Conservation (phyloP, 2,113 vertebrate species). For the Macrotis lagotis region DNA sequence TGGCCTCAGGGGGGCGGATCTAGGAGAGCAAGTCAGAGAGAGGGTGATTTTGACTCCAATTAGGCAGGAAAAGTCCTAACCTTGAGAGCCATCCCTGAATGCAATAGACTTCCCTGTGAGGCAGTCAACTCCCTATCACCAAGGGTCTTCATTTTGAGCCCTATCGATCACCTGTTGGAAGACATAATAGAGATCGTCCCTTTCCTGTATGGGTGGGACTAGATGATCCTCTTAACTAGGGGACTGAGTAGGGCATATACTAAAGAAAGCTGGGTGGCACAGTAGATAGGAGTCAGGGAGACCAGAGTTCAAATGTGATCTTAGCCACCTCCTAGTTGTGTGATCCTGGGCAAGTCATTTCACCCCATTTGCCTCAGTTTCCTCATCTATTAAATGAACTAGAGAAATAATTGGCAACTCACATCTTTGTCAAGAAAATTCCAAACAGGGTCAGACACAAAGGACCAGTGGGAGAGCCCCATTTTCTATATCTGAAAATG, state of each 20-base stretch:
- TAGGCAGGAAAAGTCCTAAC: not conserved
- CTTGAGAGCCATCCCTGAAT: not conserved
- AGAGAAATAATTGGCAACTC: not conserved
- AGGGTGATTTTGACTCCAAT: not conserved
- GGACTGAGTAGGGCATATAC: not conserved
- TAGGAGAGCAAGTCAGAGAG: not conserved
- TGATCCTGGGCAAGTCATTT: not conserved
- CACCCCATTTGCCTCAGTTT: not conserved
- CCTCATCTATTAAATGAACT: not conserved
- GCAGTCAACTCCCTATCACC: not conserved
- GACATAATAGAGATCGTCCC: not conserved
- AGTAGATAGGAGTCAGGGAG: not conserved
- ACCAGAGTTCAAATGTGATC: not conserved
- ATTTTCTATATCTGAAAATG: not conserved
- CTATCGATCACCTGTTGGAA: not conserved
- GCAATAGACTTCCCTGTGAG: not conserved
- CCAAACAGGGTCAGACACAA: not conserved
- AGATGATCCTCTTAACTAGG: not conserved
- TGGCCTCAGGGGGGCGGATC: not conserved
- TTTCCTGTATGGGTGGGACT: not conserved
- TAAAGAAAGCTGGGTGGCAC: not conserved
- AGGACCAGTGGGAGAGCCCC: not conserved
- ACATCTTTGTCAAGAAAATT: not conserved
- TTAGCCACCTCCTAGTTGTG: not conserved
- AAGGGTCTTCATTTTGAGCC: not conserved